Evolutionary conservation across 2,888 invertebrate genomes (phyloP), one percentile per base, ranked within the genome.

Genomic region (Macaria liturata): DNA sequence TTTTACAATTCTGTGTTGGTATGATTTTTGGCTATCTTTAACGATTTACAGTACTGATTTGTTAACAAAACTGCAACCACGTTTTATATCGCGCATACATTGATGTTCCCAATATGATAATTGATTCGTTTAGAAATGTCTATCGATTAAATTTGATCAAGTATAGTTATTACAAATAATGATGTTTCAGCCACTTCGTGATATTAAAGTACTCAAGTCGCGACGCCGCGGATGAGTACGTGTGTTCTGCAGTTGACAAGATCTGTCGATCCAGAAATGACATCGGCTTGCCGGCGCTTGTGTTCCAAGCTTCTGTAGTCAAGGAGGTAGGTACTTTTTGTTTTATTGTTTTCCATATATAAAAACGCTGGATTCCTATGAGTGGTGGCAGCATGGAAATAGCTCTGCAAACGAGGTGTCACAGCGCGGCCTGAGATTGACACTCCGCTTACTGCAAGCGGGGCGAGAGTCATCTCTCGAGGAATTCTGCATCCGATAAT

Each of bases 221-320:
- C 7, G 70, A 56, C 32, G 62, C 65, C 3, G 62, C 64, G 9
- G 74, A 77, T 40, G 77, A 77, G 54, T 81, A 77, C 49, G 59
- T 70, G 3, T 63, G 64, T 7, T 74, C 81, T 2, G 72, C 72
- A 6, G 63, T 58, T 34, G 74, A 80, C 42, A 74, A 68, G 49
- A 77, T 83, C 54, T 83, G 81, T 56, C 66, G 71, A 53, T 65
- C 71, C 2, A 69, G 82, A n/a, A 73, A 67, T 32, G 73, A 80
- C 9, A 66, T 73, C n/a, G 66, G 74, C 8, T 63, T 81, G 9
- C 80, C 80, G 3, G 77, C 74, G 7, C 61, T 83, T 1, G 61
- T 62, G 5, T 68, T 75, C 52, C 73, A 63, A 37, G 44, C 69
- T 34, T 62, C 61, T 31, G 56, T 49, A 7, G 48, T 80, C 9